These are phyloP conservation scores for Darevskia nairensis DNA, from an alignment of 2,797 vertebrate genomes.

Conservation along the genomic window DNA sequence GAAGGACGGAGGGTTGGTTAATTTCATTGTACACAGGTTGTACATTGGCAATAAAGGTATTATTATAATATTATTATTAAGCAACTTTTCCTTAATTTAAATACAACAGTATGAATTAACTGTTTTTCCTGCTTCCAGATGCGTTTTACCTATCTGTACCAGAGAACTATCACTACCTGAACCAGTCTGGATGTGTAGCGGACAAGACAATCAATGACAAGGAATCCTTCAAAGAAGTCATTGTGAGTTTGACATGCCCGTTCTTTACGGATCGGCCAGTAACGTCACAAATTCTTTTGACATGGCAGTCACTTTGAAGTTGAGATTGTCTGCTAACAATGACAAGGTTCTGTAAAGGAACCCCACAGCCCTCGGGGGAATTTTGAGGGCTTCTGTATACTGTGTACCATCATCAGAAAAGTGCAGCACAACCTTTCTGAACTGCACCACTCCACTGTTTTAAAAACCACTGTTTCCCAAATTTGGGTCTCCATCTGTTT, in stretches of 20 bases:
- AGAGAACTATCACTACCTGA: constrained; percentile 94
- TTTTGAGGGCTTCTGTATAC: background rate
- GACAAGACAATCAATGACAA: constrained; percentile 91
- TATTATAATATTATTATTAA: background rate
- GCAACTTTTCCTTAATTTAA: constrained; percentile 13
- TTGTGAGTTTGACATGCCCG: constrained; percentile 80
- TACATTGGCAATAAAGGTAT: no score
- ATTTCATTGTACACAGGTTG: no score
- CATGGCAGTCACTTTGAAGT: background rate
- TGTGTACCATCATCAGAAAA: background rate
- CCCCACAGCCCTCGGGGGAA: no score
- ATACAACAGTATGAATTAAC: background rate
- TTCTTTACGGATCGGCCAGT: constrained; percentile 14
- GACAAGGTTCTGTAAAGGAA: background rate
- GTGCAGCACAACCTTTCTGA: background rate
- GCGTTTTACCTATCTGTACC: constrained; percentile 87
- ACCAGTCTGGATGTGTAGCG: constrained; percentile 83
- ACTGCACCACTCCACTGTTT: background rate
- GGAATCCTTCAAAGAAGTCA: constrained; percentile 90
- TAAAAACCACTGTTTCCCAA: background rate
- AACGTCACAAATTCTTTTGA: background rate
- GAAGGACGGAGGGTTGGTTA: no score
- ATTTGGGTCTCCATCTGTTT: no score
- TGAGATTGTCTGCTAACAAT: background rate
- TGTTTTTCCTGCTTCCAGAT: constrained; percentile 79